Percentiles rank a stretch among this genome's conserved stretches.
Evolutionary conservation across 2,113 vertebrate species (phyloP).

Genomic region (Leucopsar rothschildi): DNA sequence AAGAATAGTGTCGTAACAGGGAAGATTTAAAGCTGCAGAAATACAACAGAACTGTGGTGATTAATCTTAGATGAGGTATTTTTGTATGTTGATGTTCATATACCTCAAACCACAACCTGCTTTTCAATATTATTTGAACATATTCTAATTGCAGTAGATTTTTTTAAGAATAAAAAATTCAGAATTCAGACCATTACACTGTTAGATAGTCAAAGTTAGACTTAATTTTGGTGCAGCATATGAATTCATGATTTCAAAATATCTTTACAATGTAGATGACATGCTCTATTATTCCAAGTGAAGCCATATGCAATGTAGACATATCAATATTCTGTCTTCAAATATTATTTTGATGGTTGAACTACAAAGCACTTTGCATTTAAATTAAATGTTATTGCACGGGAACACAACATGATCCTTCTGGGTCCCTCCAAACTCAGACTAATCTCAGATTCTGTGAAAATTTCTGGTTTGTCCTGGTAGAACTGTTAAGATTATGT

Average conservation of each 20-base stretch:
- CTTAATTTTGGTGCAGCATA: neutral
- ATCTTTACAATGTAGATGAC: neutral
- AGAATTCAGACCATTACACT: neutral
- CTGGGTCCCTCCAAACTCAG: neutral
- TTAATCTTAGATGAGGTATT: neutral
- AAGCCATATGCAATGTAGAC: neutral
- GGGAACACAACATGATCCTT: neutral
- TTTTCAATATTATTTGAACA: neutral
- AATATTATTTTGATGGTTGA: neutral
- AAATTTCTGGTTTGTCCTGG: neutral
- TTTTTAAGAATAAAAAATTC: neutral
- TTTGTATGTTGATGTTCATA: neutral
- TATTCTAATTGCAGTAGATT: neutral
- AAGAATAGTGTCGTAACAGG: neutral
- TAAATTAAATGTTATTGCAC: neutral
- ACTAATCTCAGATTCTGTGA: neutral
- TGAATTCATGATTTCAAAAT: neutral
- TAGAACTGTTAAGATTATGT: neutral
- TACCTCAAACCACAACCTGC: neutral
- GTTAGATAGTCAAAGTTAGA: neutral
- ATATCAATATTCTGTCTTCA: neutral
- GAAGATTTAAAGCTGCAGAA: neutral
- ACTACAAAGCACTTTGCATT: neutral
- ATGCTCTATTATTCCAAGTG: neutral
- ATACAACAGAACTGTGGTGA: neutral